A percentile compares a stretch with the other conserved stretches of the same genome.
Evolutionary conservation across 1,140 invertebrate species (phyloP).

Genomic region (Eumaeus atala): DNA sequence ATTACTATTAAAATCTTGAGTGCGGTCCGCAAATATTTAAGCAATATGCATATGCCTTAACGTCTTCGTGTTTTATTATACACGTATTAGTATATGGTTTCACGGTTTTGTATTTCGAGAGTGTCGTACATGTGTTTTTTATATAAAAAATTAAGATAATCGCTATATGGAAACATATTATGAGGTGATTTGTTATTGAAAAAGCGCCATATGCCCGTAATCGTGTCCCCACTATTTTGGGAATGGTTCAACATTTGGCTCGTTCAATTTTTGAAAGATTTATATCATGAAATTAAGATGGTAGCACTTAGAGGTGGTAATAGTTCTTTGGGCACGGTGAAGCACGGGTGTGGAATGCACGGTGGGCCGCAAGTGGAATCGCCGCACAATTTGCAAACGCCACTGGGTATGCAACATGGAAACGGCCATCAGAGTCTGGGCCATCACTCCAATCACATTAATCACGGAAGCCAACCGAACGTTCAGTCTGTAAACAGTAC

Average conservation of each 20-base stretch:
- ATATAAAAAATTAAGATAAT: no score
- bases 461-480: constrained; percentile 17
- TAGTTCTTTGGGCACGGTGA: constrained; percentile 40
- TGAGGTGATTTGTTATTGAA: constrained; percentile 29
- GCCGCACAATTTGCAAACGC: constrained; percentile 32
- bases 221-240: constrained; percentile 57
- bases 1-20: constrained; percentile 64
- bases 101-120: constrained; percentile 14
- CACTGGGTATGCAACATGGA: constrained; percentile 24
- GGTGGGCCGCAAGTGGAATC: constrained; percentile 41
- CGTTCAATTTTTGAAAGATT: constrained; percentile 56
- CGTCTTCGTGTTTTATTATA: constrained; percentile 13
- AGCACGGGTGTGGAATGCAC: constrained; percentile 38
- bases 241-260: constrained; percentile 68
- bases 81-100: constrained; percentile 14
- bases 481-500: constrained; percentile 32
- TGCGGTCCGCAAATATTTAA: constrained; percentile 54
- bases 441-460: constrained; percentile 27
- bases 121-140: no score
- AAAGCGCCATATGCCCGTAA: constrained; percentile 48
- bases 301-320: constrained; percentile 55
- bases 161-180: constrained; percentile 23
- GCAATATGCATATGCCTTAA: constrained; percentile 46
- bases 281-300: constrained; percentile 69
- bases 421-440: constrained; percentile 30